Evolutionary conservation across 2,113 vertebrate species (phyloP).

Genomic region (Chelonoidis abingdonii): DNA sequence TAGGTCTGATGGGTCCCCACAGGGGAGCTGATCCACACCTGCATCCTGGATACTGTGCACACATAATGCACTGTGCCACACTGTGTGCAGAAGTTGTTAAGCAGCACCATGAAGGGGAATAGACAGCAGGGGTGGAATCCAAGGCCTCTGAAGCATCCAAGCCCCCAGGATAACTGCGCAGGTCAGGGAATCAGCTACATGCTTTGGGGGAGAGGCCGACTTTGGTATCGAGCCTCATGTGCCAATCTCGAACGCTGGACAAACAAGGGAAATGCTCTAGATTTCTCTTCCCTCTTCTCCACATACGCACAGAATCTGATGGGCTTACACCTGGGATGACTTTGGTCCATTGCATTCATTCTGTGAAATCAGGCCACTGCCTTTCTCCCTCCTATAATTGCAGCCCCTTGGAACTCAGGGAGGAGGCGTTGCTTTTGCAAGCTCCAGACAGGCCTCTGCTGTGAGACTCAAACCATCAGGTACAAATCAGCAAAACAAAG

Average conservation of each 20-base stretch:
- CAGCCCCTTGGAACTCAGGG: not conserved
- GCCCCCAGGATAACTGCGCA: not conserved
- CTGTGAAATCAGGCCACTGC: not conserved
- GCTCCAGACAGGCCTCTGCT: not conserved
- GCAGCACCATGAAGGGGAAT: not conserved
- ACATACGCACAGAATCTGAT: not conserved
- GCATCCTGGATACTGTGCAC: not conserved
- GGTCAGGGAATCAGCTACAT: no score
- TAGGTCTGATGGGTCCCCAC: no score
- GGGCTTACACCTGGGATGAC: not conserved
- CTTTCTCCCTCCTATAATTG: no score
- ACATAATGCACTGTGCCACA: not conserved
- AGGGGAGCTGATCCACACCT: not conserved
- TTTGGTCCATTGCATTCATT: not conserved
- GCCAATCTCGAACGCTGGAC: not conserved
- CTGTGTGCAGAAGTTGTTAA: no score
- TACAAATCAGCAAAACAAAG: no score
- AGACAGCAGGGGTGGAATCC: not conserved
- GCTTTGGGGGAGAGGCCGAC: no score
- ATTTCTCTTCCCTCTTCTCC: not conserved
- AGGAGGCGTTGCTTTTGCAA: not conserved
- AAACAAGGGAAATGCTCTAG: not conserved
- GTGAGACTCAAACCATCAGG: not conserved
- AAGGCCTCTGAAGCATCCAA: no score
- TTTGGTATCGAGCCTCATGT: not conserved